These are phyloP conservation scores for Tholera decimalis DNA, from an alignment of 2,888 invertebrate species.

Conservation along the genomic window DNA sequence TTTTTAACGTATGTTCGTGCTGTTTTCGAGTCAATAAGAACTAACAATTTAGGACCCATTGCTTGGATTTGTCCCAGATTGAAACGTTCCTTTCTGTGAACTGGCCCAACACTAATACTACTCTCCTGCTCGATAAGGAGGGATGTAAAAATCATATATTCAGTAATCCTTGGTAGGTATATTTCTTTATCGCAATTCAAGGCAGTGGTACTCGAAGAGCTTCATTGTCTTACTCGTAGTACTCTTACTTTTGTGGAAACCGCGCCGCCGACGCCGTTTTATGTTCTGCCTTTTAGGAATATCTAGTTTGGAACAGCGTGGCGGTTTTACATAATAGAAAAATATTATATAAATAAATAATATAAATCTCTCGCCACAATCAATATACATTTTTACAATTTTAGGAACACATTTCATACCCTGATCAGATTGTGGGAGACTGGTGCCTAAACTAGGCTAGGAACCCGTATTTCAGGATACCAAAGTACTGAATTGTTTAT, in stretches of 20 bases:
- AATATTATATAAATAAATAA: too few relatives aligned
- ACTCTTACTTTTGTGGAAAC: neutral
- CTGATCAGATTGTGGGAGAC: too few relatives aligned
- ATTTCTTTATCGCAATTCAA: too few relatives aligned
- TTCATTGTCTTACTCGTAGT: neutral
- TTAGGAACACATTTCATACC: too few relatives aligned
- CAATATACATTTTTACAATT: too few relatives aligned
- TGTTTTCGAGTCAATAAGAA: neutral
- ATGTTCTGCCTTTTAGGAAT: neutral
- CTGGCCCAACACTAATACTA: neutral
- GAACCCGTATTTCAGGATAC: too few relatives aligned
- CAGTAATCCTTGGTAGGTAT: neutral
- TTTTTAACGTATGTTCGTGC: neutral
- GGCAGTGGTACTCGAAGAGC: neutral
- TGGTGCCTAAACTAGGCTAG: neutral
- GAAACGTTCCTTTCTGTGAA: neutral
- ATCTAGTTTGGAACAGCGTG: neutral
- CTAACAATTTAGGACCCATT: neutral
- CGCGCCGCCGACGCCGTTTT: neutral
- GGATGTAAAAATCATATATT: neutral
- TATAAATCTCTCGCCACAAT: too few relatives aligned
- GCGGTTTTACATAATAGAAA: neutral
- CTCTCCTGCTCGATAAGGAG: neutral
- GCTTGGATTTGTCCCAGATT: neutral
- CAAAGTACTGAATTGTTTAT: neutral